Evolutionary conservation across 2,113 vertebrate species (phyloP), one percentile per base, ranked within the genome.

Genomic region (Albula goreensis): DNA sequence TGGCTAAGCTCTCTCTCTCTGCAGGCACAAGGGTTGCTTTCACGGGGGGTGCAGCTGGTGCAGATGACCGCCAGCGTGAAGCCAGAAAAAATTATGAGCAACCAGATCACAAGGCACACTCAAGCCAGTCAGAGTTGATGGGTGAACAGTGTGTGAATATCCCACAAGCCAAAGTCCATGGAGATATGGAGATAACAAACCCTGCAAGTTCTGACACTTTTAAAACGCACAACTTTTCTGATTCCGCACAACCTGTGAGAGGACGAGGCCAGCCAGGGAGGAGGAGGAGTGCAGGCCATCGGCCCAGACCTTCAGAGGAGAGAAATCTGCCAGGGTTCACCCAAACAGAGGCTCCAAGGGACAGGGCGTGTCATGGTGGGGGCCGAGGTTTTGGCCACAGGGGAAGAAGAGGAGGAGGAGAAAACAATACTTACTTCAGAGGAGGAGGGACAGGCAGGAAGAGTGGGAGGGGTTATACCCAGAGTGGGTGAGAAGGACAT

Each of bases 1-100:
- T 94, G 81, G 85, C 91, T 51, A 89, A 89, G 51, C 92, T 94
- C 7, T 63, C 86, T 5, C 88, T 95, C 66, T 92, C 93, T 78
- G 88, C 92, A 9, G 80, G 80, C 51, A 85, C 80, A 50, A 41
- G 78, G n/a, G 56, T 63, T 50, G 53, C 31, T 10, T n/a, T 83
- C 41, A 74, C 86, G 84, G 48, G 50, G 79, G 11, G 19, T n/a
- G 66, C 78, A 17, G 66, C 15, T n/a, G 48, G 12, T 17, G n/a
- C 60, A 81, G 3, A 85, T 0, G 86, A 90, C 22, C 85, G 63
- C 19, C 56, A 84, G 2, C 3, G 81, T 2, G 85, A 78, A 52
- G 66, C 48, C 87, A 88, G 51, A 88, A 57, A 81, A 79, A 88
- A 78, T 84, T 88, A 83, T 31, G 11, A 52, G 84, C 77, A n/a